These are phyloP conservation scores for Parnassius glacialis DNA, from an alignment of 2,888 invertebrate genomes.

Conservation along the genomic window DNA sequence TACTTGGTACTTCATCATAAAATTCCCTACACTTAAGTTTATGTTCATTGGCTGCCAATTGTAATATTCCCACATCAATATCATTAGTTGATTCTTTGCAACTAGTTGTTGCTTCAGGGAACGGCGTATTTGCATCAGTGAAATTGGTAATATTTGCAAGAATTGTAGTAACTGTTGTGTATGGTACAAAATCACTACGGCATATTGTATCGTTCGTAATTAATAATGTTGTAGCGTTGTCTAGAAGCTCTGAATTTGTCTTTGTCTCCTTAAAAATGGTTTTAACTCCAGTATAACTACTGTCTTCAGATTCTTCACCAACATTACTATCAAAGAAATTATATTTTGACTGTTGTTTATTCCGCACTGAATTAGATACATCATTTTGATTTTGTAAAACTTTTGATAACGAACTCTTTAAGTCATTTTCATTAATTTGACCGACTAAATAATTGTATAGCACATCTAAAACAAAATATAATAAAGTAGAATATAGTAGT, in stretches of 20 bases:
- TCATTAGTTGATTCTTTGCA: no score
- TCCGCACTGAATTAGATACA: background rate
- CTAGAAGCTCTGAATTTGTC: background rate
- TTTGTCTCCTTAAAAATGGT: background rate
- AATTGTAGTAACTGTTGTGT: no score
- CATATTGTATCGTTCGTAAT: no score
- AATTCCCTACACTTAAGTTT: no score
- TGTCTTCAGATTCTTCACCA: background rate
- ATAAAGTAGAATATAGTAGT: no score
- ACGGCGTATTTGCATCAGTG: no score
- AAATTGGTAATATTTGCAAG: no score
- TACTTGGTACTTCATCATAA: no score
- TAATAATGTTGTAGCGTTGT: background rate
- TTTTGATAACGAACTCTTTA: constrained; percentile 1
- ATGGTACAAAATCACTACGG: no score
- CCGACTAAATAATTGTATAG: constrained; percentile 13
- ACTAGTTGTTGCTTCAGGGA: no score
- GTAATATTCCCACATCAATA: no score
- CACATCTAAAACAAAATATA: constrained; percentile 5
- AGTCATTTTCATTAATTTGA: constrained; percentile 5
- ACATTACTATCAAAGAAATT: background rate
- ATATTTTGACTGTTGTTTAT: background rate
- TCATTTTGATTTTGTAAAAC: background rate
- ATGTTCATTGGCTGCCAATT: no score
- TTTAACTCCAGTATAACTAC: background rate